Percentiles rank a stretch among this genome's conserved stretches.
These are phyloP conservation scores for Caenorhabditis angaria DNA, from an alignment of 2,888 invertebrate species.

Conservation along the genomic window DNA sequence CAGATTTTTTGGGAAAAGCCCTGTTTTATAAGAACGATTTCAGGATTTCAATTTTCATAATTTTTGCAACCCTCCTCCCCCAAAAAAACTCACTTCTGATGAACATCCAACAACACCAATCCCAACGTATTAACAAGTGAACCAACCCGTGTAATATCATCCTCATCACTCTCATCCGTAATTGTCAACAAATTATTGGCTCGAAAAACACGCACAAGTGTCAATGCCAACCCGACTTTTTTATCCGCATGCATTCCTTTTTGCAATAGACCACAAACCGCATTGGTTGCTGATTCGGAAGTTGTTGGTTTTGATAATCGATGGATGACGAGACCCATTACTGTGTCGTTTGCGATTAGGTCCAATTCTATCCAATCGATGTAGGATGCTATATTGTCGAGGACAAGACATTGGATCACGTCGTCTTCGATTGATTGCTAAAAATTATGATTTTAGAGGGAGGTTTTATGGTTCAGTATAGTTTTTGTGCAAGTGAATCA, in stretches of 20 bases:
- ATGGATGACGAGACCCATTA: conserved; percentile 75
- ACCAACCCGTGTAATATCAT: conserved; percentile 48
- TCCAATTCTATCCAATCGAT: conserved; percentile 78
- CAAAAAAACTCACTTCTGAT: conserved; percentile 46
- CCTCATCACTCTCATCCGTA: conserved; percentile 45
- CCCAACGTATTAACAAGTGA: conserved; percentile 51
- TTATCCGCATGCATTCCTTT: conserved; percentile 78
- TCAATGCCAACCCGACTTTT: conserved; percentile 75
- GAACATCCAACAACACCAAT: conserved; percentile 46
- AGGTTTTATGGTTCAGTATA: not conserved
- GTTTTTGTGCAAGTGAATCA: no score
- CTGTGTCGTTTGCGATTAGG: conserved; percentile 77
- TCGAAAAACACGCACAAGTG: conserved; percentile 38
- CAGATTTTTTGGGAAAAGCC: no score
- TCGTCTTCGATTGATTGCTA: conserved; percentile 30
- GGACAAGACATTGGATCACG: conserved; percentile 70
- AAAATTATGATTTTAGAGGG: not conserved
- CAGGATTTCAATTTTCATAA: no score
- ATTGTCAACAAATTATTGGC: conserved; percentile 44
- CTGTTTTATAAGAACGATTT: no score
- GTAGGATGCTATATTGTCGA: conserved; percentile 76
- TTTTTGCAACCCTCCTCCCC: no score
- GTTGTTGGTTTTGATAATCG: conserved; percentile 43
- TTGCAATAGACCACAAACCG: conserved; percentile 75
- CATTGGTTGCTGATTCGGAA: conserved; percentile 74